Evolutionary conservation across 2,888 invertebrate species (phyloP).

Genomic region (Melanophora roralis): DNA sequence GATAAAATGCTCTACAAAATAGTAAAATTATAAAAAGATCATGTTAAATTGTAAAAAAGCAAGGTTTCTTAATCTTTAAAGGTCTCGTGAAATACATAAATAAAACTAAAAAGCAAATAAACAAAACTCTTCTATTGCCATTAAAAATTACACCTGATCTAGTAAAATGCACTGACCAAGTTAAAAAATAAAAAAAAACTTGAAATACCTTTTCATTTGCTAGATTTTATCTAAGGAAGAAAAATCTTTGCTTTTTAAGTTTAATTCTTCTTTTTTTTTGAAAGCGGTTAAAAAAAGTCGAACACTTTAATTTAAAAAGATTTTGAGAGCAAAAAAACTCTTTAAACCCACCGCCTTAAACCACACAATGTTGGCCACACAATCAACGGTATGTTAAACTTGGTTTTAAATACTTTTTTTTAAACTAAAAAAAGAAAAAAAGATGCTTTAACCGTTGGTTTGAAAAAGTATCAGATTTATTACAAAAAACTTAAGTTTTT

Average conservation of each 20-base stretch:
- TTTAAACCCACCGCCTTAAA: background rate
- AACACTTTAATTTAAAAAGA: background rate
- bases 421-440: background rate
- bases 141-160: background rate
- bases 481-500: constrained; percentile 47
- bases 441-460: background rate
- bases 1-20: background rate
- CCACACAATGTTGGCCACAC: background rate
- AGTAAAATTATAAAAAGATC: background rate
- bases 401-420: background rate
- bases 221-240: background rate
- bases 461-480: constrained; percentile 40
- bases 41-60: background rate
- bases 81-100: background rate
- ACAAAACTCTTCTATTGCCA: too few relatives aligned
- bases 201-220: constrained; percentile 4
- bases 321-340: background rate
- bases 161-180: background rate
- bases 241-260: background rate
- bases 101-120: background rate
- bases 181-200: background rate
- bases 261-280: background rate
- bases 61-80: background rate
- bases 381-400: background rate
- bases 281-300: background rate